Evolutionary conservation across 2,888 invertebrate genomes (phyloP), one percentile per base, ranked within the genome.

Genomic region (Kuschelorhynchus macadamiae): DNA sequence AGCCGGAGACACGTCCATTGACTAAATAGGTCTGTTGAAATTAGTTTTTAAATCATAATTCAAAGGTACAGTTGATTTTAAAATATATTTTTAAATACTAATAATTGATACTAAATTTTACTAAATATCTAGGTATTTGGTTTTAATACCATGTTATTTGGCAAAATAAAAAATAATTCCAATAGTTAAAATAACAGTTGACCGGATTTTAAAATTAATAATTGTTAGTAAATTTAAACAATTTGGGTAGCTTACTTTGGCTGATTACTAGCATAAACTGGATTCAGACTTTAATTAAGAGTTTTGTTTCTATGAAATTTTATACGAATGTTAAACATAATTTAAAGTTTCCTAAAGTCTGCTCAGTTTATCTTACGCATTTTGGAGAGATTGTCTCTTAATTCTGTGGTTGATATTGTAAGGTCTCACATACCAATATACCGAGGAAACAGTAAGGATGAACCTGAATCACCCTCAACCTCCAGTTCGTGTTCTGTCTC

Each of bases 371-470:
- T 25, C 25, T 25, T 5, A 25, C 33, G 50, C 50, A 50, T 17
- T 50, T 50, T 46, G 25, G 4, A 30, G 14, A 52, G 4, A 2
- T 52, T 33, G 9, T 41, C 20, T 36, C 21, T 17, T 59, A 53
- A 60, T 66, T 36, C 20, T 62, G 49, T 70, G 57, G 66, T 71
- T 70, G 65, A 64, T 72, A 71, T 72, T 53, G 42, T 32, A 78
- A 84, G 84, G 82, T 90, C 91, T 81, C 90, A 90, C 86, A 92
- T 91, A 81, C 92, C 91, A 73, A 88, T 91, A 70, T 91, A 89
- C 84, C 87, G 90, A 78, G 91, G 91, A 53, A 74, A 74, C 76
- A 80, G 77, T 77, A 82, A 79, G 74, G 84, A 84, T 67, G 84
- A 83, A 63, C 80, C 81, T 68, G 83, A 83, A 74, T 84, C 83